phyloP scores from a whole-genome alignment of 2,888 invertebrate genomes.

The Rotaria magnacalcarata region DNA sequence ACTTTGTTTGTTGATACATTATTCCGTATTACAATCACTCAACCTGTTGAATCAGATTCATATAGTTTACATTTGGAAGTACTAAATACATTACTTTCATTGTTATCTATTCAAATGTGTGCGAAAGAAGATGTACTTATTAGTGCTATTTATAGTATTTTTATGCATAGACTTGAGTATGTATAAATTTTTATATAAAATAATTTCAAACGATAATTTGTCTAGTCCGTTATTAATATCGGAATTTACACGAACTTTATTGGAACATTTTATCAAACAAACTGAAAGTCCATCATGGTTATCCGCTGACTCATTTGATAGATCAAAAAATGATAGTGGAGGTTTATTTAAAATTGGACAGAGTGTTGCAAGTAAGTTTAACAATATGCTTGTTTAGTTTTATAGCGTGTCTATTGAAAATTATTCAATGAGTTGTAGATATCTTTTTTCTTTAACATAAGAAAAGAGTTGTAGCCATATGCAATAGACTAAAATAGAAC shows the following conservation, averaged over 20 bases:
- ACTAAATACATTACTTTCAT: slow-evolving; percentile 75
- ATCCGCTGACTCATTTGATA: background rate
- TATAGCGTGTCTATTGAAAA: too few species aligned
- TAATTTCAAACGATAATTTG: too few species aligned
- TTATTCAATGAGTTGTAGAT: too few species aligned
- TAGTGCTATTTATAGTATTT: slow-evolving; percentile 67
- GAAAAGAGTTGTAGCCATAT: too few species aligned
- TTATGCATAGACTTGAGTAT: slow-evolving; percentile 57
- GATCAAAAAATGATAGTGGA: background rate
- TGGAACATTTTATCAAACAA: slow-evolving; percentile 32
- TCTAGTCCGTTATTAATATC: slow-evolving; percentile 18
- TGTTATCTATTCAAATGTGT: slow-evolving; percentile 77
- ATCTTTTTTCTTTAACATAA: too few species aligned
- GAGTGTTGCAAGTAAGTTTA: slow-evolving; percentile 19
- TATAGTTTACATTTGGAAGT: slow-evolving; percentile 67
- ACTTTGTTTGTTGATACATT: background rate
- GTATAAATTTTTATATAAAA: background rate
- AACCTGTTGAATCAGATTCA: slow-evolving; percentile 36
- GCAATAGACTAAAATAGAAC: too few species aligned
- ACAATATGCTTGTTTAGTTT: background rate
- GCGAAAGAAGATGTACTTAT: slow-evolving; percentile 67
- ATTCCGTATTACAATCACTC: background rate
- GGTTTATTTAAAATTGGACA: slow-evolving; percentile 8
- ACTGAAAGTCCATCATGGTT: background rate
- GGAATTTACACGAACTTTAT: slow-evolving; percentile 2